Conservation (phyloP, 2,797 vertebrate species). For the Darevskia nairensis region DNA sequence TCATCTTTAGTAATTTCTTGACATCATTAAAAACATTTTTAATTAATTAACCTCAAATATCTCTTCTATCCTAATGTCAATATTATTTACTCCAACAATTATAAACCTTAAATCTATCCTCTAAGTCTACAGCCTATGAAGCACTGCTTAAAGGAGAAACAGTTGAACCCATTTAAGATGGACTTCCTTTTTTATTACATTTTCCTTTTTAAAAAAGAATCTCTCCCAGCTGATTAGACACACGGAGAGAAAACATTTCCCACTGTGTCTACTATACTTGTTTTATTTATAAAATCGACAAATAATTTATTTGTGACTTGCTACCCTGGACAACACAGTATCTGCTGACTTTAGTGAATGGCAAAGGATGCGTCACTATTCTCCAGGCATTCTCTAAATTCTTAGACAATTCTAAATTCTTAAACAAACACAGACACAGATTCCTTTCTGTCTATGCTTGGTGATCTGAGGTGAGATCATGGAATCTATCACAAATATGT, state of each 20-base stretch:
- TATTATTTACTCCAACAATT: no score
- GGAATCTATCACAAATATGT: neutral
- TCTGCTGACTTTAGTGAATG: neutral
- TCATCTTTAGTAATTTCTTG: no score
- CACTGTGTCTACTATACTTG: neutral
- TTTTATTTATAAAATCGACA: neutral
- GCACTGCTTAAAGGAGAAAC: neutral
- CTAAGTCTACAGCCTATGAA: no score
- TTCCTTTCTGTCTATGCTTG: neutral
- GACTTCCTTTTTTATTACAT: neutral
- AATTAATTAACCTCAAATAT: no score
- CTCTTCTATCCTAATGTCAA: no score
- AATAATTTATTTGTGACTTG: slow-evolving; percentile 14
- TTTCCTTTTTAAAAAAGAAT: neutral
- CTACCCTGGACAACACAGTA: neutral
- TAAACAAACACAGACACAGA: neutral
- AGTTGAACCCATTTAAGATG: neutral
- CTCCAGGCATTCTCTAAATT: neutral
- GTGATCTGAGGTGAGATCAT: neutral
- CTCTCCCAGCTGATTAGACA: neutral
- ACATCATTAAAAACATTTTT: no score
- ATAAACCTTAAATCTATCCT: no score
- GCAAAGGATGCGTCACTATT: neutral
- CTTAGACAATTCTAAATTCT: neutral
- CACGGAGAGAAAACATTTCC: neutral